Evolutionary conservation across 2,113 vertebrate genomes (phyloP).

Genomic region (mouse (Mus musculus)): GRCm39 chr2:63304001-63304500

Average conservation of each 20-base stretch:
- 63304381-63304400: not conserved
- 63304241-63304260: conserved; percentile 59
- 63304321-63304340: not conserved
- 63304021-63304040: not conserved
- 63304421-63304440: not conserved
- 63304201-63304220: conserved; percentile 34
- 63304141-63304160: not conserved
- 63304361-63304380: not conserved
- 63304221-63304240: conserved; percentile 70
- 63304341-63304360: not conserved
- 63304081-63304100: not conserved
- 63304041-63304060: not conserved
- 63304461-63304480: not conserved
- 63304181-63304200: not conserved
- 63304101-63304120: not conserved
- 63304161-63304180: not conserved
- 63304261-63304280: not conserved
- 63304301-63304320: not conserved
- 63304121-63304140: not conserved
- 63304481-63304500: not conserved
- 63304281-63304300: not conserved
- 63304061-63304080: not conserved
- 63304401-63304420: not conserved
- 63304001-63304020: not conserved
- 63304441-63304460: not conserved